Base-by-base conservation (phyloP, 30 jellyfish, hydroid and myxozoan genomes). In the Aurelia sp. region DNA sequence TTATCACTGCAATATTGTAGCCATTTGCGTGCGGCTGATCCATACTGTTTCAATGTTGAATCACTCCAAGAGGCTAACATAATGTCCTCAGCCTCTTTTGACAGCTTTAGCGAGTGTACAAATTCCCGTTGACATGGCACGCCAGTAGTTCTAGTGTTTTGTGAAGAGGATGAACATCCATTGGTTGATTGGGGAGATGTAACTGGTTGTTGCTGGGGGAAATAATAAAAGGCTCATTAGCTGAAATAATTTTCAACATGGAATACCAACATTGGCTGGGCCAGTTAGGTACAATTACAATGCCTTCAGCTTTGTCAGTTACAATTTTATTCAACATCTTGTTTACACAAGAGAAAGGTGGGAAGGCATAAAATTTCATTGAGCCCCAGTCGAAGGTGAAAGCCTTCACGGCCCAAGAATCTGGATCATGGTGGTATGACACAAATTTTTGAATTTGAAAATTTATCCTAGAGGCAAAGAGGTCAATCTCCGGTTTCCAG, bases 201-300 rank as follows among this genome's bases (percentile, higher is more conserved):
- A 82, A 55, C 27, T 41, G 83, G 69, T 79, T 30, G 13, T 67
- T 69, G 86, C 92, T 82, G 23, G 86, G 47, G n/a, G 92, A 78
- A 20, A 82, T 18, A 51, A 68, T 15, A 59, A 68, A 31, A 22
- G 86, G 86, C 22, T 72, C 51, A 22, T 13, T 18, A 16, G 71
- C 21, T 68, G 23, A 35, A 78, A 82, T 17, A 21, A 17, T 31
- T 12, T 17, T 11, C 16, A 82, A 13, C 9, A 13, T 20, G 16
- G 92, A 30, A 62, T 12, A 82, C 92, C 92, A 82, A n/a, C 21
- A 47, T 35, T 71, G 87, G 64, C 17, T 69, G 30, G 92, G 92
- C 92, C 92, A 82, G 71, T 67, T 19, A n/a, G 86, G 92, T 10
- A 71, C 92, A 20, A 82, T 57, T 52, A 82, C 16, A 10, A 82